phyloP scores from a whole-genome alignment of 2,113 vertebrate genomes.

The Aviceda subcristata region DNA sequence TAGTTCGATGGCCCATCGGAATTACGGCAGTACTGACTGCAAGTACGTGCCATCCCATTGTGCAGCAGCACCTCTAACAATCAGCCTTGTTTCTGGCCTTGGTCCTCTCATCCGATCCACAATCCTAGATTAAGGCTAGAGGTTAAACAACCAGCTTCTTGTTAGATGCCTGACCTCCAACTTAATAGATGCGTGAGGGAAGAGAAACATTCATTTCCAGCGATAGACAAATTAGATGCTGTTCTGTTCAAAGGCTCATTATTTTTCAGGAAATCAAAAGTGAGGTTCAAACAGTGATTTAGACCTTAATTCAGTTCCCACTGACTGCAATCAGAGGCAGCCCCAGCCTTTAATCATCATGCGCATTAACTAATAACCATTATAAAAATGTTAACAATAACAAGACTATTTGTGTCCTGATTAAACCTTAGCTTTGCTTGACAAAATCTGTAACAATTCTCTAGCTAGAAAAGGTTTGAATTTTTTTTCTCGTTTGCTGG shows the following conservation, averaged over 20 bases:
- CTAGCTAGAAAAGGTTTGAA: not conserved
- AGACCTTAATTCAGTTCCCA: slow-evolving; percentile 36
- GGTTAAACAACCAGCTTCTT: not conserved
- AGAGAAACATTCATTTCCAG: not conserved
- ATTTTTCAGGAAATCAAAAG: slow-evolving; percentile 51
- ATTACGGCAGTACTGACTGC: not conserved
- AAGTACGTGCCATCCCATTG: not conserved
- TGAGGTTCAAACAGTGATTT: slow-evolving; percentile 39
- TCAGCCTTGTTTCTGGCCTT: not conserved
- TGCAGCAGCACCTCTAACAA: not conserved
- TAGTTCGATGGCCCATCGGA: not conserved
- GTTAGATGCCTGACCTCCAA: not conserved
- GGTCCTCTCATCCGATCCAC: not conserved
- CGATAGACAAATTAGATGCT: not conserved
- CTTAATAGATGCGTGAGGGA: not conserved
- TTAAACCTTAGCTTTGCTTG: not conserved
- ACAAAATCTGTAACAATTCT: not conserved
- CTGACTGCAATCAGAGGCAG: slow-evolving; percentile 30
- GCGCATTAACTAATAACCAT: slow-evolving; percentile 25
- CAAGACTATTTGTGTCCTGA: not conserved
- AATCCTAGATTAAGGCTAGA: not conserved
- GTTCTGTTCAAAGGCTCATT: slow-evolving; percentile 14
- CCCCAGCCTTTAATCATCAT: slow-evolving; percentile 34
- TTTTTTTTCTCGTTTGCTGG: not conserved
- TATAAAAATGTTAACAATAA: slow-evolving; percentile 45